Conservation (phyloP, 2,797 vertebrate genomes). For the Apogon talboti region DNA sequence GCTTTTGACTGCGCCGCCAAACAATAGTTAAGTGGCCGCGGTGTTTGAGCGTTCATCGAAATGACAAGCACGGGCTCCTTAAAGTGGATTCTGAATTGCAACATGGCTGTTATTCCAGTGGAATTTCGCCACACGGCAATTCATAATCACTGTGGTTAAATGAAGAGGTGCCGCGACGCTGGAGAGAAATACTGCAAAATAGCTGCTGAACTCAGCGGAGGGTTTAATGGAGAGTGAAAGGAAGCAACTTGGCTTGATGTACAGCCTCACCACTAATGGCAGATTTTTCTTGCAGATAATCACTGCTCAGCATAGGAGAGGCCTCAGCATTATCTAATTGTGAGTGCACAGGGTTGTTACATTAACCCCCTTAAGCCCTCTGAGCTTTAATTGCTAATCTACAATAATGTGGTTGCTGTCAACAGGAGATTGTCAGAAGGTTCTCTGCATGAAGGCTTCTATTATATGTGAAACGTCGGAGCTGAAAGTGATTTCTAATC, state of each 20-base stretch:
- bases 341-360: slow-evolving; percentile 47
- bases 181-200: slow-evolving; percentile 26
- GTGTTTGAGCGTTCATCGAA: slow-evolving; percentile 24
- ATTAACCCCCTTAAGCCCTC: slow-evolving; percentile 53
- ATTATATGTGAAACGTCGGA: slow-evolving; percentile 4
- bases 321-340: slow-evolving; percentile 62
- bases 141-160: slow-evolving; percentile 30
- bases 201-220: slow-evolving; percentile 44
- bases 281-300: slow-evolving; percentile 64
- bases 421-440: slow-evolving; percentile 22
- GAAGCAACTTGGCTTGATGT: slow-evolving; percentile 56
- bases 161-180: slow-evolving; percentile 11
- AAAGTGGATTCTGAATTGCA: slow-evolving; percentile 30
- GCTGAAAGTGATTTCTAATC: slow-evolving; percentile 41
- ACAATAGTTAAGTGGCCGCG: not conserved
- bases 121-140: slow-evolving; percentile 39
- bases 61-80: slow-evolving; percentile 20
- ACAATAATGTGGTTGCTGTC: slow-evolving; percentile 56
- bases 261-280: slow-evolving; percentile 44
- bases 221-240: slow-evolving; percentile 61
- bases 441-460: not conserved
- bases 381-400: slow-evolving; percentile 72
- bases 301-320: slow-evolving; percentile 47
- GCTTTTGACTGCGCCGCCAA: slow-evolving; percentile 26
- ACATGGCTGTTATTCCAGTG: slow-evolving; percentile 16